phyloP scores from a whole-genome alignment of 2,113 vertebrate genomes.

The Hippocampus abdominalis region DNA sequence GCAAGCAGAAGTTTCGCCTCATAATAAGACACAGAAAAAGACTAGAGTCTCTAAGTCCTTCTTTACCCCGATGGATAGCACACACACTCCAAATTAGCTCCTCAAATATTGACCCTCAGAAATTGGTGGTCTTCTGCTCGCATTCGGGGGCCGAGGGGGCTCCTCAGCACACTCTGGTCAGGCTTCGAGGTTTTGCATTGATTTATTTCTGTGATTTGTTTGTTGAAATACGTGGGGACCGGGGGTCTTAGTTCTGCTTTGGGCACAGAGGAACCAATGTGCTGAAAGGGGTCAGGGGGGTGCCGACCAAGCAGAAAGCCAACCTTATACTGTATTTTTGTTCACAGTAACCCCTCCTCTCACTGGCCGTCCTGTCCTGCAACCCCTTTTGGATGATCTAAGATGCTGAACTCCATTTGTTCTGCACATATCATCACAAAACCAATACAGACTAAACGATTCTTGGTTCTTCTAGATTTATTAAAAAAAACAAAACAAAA shows the following conservation, averaged over 20 bases:
- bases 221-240: constrained; percentile 72
- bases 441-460: no score
- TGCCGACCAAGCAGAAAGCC: constrained; percentile 53
- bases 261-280: constrained; percentile 73
- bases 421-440: not conserved
- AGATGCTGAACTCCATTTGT: constrained; percentile 28
- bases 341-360: constrained; percentile 6
- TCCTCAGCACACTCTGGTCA: constrained; percentile 68
- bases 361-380: not conserved
- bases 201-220: constrained; percentile 78
- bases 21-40: constrained; percentile 34
- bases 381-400: not conserved
- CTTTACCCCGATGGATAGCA: constrained; percentile 43
- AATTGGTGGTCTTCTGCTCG: constrained; percentile 66
- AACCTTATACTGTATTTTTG: constrained; percentile 51
- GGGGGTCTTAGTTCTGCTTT: constrained; percentile 64
- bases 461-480: no score
- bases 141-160: constrained; percentile 61
- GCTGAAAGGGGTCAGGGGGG: constrained; percentile 4
- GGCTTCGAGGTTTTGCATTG: constrained; percentile 69
- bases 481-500: no score
- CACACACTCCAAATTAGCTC: constrained; percentile 75
- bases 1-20: not conserved
- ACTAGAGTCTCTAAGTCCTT: constrained; percentile 40
- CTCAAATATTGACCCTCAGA: constrained; percentile 75